Evolutionary conservation across 64 coral and sea anemone genomes (phyloP).

Genomic region (Pocillopora damicornis): DNA sequence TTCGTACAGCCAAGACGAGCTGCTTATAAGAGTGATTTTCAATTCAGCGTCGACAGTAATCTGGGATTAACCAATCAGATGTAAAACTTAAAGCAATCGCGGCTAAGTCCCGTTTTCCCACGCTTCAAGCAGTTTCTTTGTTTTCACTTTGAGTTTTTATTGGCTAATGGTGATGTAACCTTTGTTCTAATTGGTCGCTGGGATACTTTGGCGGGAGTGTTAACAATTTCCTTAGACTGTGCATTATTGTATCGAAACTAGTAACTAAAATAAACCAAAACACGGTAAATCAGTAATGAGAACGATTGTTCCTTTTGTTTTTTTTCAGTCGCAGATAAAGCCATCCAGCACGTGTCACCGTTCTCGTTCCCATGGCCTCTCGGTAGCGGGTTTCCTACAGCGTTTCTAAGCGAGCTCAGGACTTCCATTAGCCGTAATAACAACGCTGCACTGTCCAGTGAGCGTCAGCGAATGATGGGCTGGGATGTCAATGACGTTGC

Average conservation of each 20-base stretch:
- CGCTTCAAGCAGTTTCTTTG: too few relatives aligned
- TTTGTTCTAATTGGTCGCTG: too few relatives aligned
- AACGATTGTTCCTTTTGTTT: not conserved
- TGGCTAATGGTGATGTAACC: too few relatives aligned
- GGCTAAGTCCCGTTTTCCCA: too few relatives aligned
- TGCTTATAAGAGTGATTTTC: not conserved
- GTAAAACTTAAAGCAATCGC: too few relatives aligned
- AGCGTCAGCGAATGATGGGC: slow-evolving; percentile 53
- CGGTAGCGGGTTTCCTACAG: slow-evolving; percentile 36
- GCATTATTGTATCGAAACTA: too few relatives aligned
- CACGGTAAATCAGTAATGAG: too few relatives aligned
- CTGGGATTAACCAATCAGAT: not conserved
- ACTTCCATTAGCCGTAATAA: slow-evolving; percentile 31
- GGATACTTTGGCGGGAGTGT: too few relatives aligned
- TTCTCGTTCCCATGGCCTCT: slow-evolving; percentile 45
- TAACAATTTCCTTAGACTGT: too few relatives aligned
- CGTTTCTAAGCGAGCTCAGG: slow-evolving; percentile 33
- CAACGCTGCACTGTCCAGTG: slow-evolving; percentile 32
- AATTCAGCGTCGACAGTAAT: not conserved
- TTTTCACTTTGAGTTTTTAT: too few relatives aligned
- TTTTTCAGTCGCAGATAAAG: slow-evolving; percentile 24
- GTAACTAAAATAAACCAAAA: too few relatives aligned
- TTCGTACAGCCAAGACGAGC: too few relatives aligned
- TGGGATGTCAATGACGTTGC: slow-evolving; percentile 72
- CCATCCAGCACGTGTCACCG: slow-evolving; percentile 28